Evolutionary conservation across 2,113 vertebrate species (phyloP), one percentile per base, ranked within the genome.

Genomic region (Antidorcas marsupialis): DNA sequence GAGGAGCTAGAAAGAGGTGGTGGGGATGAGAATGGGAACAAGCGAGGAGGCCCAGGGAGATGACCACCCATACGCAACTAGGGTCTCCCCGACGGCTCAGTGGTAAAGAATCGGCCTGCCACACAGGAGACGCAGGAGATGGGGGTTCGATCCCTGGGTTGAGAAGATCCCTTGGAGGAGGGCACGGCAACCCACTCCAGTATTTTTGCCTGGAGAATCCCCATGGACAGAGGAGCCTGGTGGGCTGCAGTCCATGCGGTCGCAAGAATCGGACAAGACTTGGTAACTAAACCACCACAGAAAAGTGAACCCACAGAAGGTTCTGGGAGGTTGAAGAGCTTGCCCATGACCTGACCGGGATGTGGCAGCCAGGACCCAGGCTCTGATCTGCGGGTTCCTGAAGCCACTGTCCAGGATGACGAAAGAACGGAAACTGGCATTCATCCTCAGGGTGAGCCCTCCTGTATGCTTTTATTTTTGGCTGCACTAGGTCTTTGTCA

Each of bases 11-110:
- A 59, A 27, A 12, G 47, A 53, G 16, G 45, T 17, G 2, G 3
- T 3, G 43, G 36, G n/a, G 76, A 27, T 0, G 19, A 43, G 33
- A 3, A 7, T 6, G 45, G 6, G 21, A 28, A 14, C 76, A 15
- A 23, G 28, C 0, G 28, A 60, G 17, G 36, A 16, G 23, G 8
- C 19, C 23, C 15, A 25, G 17, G 17, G 39, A 23, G 52, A 45
- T 1, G 3, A 7, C 21, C 10, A 1, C 2, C 7, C 30, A 2
- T 0, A 2, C 28, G 45, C 0, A 3, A 30, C 59, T 8, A 2
- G 36, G 36, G 67, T 5, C 25, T 74, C 36, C 19, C 21, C 0
- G 2, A 74, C 6, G 5, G 67, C 67, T 74, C 21, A 6, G 67
- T 74, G 67, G 21, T 74, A 39, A 39, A 74, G 36, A 74, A 39